Conservation (phyloP, 2,888 invertebrate genomes). For the Synanthedon andrenaeformis region DNA sequence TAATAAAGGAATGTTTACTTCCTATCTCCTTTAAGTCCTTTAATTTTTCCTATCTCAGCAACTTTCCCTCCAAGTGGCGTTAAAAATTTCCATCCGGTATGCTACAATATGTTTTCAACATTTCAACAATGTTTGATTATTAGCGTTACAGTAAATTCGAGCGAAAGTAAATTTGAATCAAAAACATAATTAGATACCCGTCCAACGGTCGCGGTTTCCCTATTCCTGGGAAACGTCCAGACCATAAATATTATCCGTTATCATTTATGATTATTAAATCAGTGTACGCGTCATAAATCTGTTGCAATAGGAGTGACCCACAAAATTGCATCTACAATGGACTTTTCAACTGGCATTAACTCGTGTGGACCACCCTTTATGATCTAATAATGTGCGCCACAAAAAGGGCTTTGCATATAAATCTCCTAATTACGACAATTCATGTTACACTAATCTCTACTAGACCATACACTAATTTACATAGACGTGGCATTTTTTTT, state of each 20-base stretch:
- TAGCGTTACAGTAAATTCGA: too few relatives aligned
- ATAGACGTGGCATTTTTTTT: constrained; percentile 34
- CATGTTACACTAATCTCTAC: constrained; percentile 53
- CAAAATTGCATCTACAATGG: constrained; percentile 40
- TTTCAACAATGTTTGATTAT: too few relatives aligned
- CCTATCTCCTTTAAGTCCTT: too few relatives aligned
- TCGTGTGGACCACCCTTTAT: constrained; percentile 48
- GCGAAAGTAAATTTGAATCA: not conserved
- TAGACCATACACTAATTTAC: constrained; percentile 48
- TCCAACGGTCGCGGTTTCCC: constrained; percentile 25
- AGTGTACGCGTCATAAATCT: constrained; percentile 55
- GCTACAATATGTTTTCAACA: too few relatives aligned
- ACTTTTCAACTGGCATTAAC: constrained; percentile 47
- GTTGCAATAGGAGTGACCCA: constrained; percentile 60
- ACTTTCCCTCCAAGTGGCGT: too few relatives aligned
- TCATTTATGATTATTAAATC: constrained; percentile 51
- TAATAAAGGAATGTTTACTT: too few relatives aligned
- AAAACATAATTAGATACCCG: constrained; percentile 1
- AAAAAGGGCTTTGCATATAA: constrained; percentile 67
- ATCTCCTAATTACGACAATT: constrained; percentile 66
- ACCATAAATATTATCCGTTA: constrained; percentile 59
- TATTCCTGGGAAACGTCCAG: constrained; percentile 15
- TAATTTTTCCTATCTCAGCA: too few relatives aligned
- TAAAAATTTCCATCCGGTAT: too few relatives aligned
- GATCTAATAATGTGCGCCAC: constrained; percentile 63